These are phyloP conservation scores for Phortica okadai DNA, from an alignment of 2,888 invertebrate species.

Conservation along the genomic window DNA sequence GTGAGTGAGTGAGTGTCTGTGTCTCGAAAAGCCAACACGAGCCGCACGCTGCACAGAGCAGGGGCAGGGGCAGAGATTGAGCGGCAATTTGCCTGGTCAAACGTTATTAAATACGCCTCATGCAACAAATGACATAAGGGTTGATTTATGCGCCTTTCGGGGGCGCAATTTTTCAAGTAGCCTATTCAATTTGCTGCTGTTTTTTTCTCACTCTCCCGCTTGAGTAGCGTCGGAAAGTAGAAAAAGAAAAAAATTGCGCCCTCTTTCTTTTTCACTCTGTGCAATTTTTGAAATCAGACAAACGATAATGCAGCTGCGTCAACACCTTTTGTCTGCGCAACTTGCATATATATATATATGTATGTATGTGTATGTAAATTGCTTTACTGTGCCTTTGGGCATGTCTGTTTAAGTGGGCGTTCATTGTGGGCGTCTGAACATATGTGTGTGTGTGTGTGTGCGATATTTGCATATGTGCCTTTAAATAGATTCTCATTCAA, in stretches of 20 bases:
- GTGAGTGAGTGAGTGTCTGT: not conserved
- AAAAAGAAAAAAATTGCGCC: not conserved
- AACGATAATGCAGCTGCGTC: constrained; percentile 18
- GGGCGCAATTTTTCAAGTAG: not conserved
- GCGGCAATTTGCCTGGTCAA: not conserved
- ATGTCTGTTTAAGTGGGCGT: too few species aligned
- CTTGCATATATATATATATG: not conserved
- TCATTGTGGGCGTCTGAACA: too few species aligned
- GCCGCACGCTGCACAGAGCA: too few species aligned
- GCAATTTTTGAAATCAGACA: not conserved
- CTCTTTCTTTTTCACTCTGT: not conserved
- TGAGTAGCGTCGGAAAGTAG: too few species aligned
- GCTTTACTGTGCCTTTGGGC: too few species aligned
- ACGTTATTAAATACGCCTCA: not conserved
- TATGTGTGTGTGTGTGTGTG: too few species aligned
- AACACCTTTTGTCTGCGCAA: constrained; percentile 19
- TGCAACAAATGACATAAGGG: not conserved
- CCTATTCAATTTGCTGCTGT: not conserved
- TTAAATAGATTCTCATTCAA: too few species aligned
- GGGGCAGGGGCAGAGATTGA: not conserved
- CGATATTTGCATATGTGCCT: too few species aligned
- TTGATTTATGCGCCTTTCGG: not conserved
- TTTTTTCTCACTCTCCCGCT: not conserved
- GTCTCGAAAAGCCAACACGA: not conserved
- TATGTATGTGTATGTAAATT: constrained; percentile 1